Evolutionary conservation across 2,888 invertebrate species (phyloP).

Genomic region (Heliconius erato): DNA sequence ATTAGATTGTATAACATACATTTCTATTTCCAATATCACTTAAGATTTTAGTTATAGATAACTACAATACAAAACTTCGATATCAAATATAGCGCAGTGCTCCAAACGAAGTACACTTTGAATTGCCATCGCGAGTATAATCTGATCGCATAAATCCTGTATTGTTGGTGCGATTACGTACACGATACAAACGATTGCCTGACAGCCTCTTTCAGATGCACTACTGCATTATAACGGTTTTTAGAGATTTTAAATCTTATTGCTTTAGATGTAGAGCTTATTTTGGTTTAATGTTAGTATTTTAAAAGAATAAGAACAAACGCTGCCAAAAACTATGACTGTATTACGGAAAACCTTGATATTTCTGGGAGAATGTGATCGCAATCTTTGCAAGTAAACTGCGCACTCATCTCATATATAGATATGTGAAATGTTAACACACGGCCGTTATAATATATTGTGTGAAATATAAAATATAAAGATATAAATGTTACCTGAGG

Average conservation of each 20-base stretch:
- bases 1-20: not conserved
- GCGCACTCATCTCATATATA: no score
- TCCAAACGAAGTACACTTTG: constrained; percentile 5
- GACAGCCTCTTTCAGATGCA: constrained; percentile 31
- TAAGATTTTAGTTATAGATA: constrained; percentile 9
- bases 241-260: not conserved
- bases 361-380: constrained; percentile 1
- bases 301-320: constrained; percentile 16
- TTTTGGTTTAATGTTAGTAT: not conserved
- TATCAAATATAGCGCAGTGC: not conserved
- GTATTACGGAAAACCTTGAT: constrained; percentile 13
- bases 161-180: constrained; percentile 40
- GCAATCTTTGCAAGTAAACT: no score
- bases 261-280: not conserved
- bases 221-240: not conserved
- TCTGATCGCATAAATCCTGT: constrained; percentile 44
- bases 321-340: constrained; percentile 22
- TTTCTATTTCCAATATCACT: not conserved
- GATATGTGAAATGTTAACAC: no score
- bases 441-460: no score
- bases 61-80: constrained; percentile 12
- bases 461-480: no score
- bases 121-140: constrained; percentile 30
- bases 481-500: no score
- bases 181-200: constrained; percentile 87